Evolutionary conservation across 2,888 invertebrate species (phyloP).

Genomic region (Philereme transversata): DNA sequence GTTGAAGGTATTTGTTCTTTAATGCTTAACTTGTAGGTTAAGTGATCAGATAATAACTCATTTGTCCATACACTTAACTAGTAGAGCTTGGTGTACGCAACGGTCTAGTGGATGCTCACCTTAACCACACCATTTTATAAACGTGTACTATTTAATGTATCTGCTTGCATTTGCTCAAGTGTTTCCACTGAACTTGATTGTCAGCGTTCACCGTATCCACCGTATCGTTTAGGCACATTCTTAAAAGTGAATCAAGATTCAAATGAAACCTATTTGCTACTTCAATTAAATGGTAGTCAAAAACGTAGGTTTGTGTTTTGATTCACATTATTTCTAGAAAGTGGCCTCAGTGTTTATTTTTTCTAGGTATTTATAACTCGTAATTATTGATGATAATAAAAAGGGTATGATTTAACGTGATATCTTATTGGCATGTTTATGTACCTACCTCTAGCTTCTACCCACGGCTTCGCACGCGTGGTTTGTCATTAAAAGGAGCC

Average conservation of each 20-base stretch:
- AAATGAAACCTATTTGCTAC: no score
- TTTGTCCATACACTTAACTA: no score
- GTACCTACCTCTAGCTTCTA: no score
- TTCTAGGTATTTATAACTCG: constrained; percentile 75
- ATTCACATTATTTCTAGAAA: no score
- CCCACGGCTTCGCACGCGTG: no score
- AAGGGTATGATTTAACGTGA: constrained; percentile 80
- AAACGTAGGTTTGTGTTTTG: no score
- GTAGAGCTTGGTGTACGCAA: not conserved
- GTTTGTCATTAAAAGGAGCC: no score
- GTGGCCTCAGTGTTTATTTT: constrained; percentile 55
- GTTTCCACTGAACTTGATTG: constrained; percentile 41
- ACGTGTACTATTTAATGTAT: constrained; percentile 16
- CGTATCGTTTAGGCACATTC: constrained; percentile 51
- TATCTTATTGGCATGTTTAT: constrained; percentile 54
- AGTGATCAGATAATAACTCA: no score
- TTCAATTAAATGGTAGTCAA: no score
- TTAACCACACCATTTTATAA: constrained; percentile 8
- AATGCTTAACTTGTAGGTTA: no score
- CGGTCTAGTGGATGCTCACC: constrained; percentile 9
- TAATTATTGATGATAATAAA: constrained; percentile 72
- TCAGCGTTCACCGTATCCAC: constrained; percentile 65
- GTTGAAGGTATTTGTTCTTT: no score
- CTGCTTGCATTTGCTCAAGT: constrained; percentile 78
- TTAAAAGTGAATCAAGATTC: no score